A percentile compares a stretch with the other conserved stretches of the same genome.
phyloP scores from a whole-genome alignment of 2,113 vertebrate genomes.

The Eptesicus fuscus region DNA sequence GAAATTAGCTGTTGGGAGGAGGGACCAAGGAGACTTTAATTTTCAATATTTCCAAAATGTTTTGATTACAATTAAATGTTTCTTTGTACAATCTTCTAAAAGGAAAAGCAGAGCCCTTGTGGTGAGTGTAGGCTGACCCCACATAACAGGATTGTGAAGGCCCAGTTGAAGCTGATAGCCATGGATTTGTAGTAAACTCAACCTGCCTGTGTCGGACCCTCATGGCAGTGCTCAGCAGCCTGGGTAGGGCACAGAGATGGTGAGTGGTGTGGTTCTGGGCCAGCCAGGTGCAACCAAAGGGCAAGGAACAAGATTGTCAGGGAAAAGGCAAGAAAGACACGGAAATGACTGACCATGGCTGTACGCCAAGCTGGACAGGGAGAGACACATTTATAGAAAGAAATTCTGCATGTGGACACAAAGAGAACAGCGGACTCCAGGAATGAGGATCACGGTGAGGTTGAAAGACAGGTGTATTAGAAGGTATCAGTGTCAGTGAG shows the following conservation, averaged over 20 bases:
- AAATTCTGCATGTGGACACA: background rate
- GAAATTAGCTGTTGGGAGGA: background rate
- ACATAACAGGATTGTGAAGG: background rate
- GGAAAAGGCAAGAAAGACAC: background rate
- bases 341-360: background rate
- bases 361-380: background rate
- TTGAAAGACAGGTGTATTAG: background rate
- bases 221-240: background rate
- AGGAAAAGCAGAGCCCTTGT: background rate
- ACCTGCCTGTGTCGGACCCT: background rate
- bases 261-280: background rate
- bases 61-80: background rate
- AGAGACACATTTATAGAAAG: background rate
- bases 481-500: background rate
- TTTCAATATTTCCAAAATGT: background rate
- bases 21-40: background rate
- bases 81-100: background rate
- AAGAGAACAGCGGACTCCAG: background rate
- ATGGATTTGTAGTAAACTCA: background rate
- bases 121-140: background rate
- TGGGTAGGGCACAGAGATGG: background rate
- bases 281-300: background rate
- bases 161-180: background rate
- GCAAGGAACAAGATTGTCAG: background rate
- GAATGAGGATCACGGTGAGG: background rate